phyloP scores from a whole-genome alignment of 2,113 vertebrate genomes.

The Balaenoptera acutorostrata region DNA sequence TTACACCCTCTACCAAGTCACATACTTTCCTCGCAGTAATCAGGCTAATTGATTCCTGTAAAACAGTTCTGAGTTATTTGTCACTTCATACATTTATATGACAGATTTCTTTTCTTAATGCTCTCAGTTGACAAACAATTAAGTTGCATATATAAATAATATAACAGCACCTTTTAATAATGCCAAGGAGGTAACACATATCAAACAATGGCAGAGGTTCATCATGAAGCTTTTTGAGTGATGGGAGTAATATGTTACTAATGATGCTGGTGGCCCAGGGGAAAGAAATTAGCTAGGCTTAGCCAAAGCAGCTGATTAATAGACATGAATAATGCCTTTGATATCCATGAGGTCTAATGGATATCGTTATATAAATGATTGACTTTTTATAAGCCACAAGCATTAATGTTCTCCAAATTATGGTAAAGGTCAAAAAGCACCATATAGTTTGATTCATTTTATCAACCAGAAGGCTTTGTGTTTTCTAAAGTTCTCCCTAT shows the following conservation, averaged over 20 bases:
- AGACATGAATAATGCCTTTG: constrained; percentile 63
- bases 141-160: constrained; percentile 25
- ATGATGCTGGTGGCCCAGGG: not conserved
- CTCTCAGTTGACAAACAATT: constrained; percentile 54
- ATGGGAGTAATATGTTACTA: constrained; percentile 53
- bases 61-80: constrained; percentile 45
- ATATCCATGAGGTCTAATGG: constrained; percentile 62
- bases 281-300: constrained; percentile 61
- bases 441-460: constrained; percentile 74
- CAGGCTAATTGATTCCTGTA: constrained; percentile 46
- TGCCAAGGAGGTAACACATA: not conserved
- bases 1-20: not conserved
- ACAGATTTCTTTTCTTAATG: constrained; percentile 63
- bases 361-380: constrained; percentile 65
- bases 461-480: constrained; percentile 65
- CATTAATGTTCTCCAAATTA: constrained; percentile 59
- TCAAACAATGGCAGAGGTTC: constrained; percentile 24
- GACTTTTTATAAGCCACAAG: constrained; percentile 63
- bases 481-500: constrained; percentile 59
- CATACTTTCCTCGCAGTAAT: constrained; percentile 11
- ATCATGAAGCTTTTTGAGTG: not conserved
- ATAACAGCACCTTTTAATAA: constrained; percentile 40
- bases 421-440: constrained; percentile 68
- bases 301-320: constrained; percentile 68
- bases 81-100: constrained; percentile 25